A percentile compares a stretch with the other conserved stretches of the same genome.
Conservation (phyloP, 2,113 vertebrate genomes). For the Heliornis fulica region DNA sequence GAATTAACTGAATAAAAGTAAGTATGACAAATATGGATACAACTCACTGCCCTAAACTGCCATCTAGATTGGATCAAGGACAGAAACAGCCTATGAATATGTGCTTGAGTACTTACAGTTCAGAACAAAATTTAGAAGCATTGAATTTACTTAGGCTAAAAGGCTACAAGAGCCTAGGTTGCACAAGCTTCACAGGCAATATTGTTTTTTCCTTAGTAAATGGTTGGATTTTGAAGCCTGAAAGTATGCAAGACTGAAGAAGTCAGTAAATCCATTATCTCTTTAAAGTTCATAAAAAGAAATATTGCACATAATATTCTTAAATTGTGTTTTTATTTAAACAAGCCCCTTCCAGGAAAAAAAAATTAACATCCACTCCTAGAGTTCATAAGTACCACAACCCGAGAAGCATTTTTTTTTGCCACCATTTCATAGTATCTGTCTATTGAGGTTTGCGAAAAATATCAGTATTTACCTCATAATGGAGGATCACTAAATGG, state of each 20-base stretch:
- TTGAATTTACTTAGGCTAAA: not conserved
- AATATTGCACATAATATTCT: not conserved
- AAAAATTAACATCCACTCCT: not conserved
- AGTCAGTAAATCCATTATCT: not conserved
- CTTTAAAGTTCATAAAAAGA: not conserved
- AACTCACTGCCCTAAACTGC: not conserved
- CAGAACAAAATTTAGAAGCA: not conserved
- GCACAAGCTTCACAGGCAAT: not conserved
- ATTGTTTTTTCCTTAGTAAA: not conserved
- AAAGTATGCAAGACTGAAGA: not conserved
- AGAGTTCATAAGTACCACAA: not conserved
- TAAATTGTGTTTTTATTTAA: not conserved
- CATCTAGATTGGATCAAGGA: not conserved
- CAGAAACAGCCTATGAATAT: not conserved
- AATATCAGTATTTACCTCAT: not conserved
- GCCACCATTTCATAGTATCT: not conserved
- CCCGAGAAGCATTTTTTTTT: not conserved
- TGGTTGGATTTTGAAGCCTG: not conserved
- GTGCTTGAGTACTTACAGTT: not conserved
- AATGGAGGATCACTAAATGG: not conserved
- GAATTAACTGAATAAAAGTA: constrained; percentile 24
- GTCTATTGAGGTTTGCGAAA: not conserved
- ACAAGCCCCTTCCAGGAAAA: not conserved
- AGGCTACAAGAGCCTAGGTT: not conserved
- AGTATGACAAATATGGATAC: not conserved